Evolutionary conservation across 2,113 vertebrate species (phyloP).

Genomic region (Tupaia chinensis): DNA sequence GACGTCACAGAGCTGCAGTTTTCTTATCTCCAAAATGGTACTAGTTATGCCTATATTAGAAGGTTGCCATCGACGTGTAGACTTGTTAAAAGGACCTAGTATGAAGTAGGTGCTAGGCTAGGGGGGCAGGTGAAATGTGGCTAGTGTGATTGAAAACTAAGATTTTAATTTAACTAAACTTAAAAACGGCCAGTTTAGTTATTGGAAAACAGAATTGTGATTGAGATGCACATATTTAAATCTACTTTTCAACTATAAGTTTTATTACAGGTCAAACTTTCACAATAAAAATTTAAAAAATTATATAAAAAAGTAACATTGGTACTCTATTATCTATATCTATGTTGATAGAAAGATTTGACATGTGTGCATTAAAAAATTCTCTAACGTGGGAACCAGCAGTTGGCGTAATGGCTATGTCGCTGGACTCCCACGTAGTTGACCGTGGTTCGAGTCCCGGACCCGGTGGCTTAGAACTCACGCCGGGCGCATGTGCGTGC

Average conservation of each 20-base stretch:
- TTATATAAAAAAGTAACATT: slow-evolving; percentile 89
- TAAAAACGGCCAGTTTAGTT: not conserved
- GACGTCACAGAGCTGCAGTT: not conserved
- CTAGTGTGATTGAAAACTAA: not conserved
- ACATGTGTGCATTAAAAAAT: slow-evolving; percentile 94
- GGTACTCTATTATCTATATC: slow-evolving; percentile 86
- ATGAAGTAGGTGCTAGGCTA: not conserved
- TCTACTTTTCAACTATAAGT: not conserved
- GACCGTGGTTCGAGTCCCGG: too few relatives aligned
- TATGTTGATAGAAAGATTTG: slow-evolving; percentile 90
- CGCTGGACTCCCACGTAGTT: too few relatives aligned
- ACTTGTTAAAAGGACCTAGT: not conserved
- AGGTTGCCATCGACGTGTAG: not conserved
- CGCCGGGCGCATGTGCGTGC: too few relatives aligned
- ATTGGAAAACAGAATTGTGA: not conserved
- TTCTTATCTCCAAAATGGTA: not conserved
- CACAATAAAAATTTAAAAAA: not conserved
- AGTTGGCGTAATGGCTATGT: too few relatives aligned
- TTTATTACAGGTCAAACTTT: not conserved
- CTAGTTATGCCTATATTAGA: not conserved
- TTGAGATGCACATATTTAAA: not conserved
- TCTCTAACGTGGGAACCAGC: slow-evolving; percentile 90
- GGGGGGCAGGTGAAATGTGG: not conserved
- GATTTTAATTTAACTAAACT: not conserved
- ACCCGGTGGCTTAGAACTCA: too few relatives aligned